Base-by-base conservation (phyloP, 2,113 vertebrate species). In the Cottus gobio region DNA sequence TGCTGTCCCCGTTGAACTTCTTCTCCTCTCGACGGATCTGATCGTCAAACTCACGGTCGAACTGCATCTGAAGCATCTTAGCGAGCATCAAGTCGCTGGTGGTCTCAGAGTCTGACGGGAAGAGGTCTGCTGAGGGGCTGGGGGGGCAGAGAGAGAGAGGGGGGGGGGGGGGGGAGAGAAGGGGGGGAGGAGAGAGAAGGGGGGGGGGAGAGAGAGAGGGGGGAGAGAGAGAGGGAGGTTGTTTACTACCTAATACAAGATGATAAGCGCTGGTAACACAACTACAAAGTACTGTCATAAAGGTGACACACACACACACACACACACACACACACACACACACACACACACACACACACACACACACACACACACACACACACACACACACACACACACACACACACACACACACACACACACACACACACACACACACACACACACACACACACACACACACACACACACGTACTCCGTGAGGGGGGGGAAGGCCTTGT, bases 31-130 rank as follows among this genome's bases (percentile, higher is more conserved):
- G 95, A 2, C 95, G 96, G 52, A 99, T 96, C 89, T 99, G 98
- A 0, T 96, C 94, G 28, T 99, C 98, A 7, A 96, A 99, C 90
- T 99, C 98, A n/a, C 95, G 95, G 88, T 99, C 98, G 72, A 97
- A 99, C 88, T 99, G 96, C 96, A 97, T 97, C 94, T 99, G 98
- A 75, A 99, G 93, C 98, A 99, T 98, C 93, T 98, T 96, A 52
- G 98, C 98, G 60, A 99, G 93, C 95, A 99, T 97, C 75, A 97
- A 93, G 91, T 99, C 98, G 7, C 97, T 99, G 66, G 95, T 92
- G 1, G 98, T 99, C 4, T 99, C 98, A 1, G 24, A 94, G 34
- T 93, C 92, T 30, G 93, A 10, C 92, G 83, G 7, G 61, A 95
- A 70, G 75, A 96, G 93, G 0, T 94, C 95, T 63, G 95, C 97